Evolutionary conservation across 2,888 invertebrate species (phyloP).

Genomic region (Zaprionus lineosus): DNA sequence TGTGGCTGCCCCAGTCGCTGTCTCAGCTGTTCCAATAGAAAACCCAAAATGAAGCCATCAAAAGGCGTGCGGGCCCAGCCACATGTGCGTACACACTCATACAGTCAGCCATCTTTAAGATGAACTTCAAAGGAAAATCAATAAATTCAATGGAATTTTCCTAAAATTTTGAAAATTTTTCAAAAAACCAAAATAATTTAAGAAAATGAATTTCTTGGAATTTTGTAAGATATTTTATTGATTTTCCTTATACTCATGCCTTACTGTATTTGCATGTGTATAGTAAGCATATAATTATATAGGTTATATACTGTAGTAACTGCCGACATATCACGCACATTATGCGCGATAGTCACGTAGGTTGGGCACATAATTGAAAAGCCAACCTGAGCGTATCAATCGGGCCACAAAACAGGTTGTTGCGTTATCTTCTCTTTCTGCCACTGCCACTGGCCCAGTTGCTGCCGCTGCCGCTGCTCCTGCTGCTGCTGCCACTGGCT

Average conservation of each 20-base stretch:
- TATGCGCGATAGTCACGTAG: slow-evolving; percentile 69
- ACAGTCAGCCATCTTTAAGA: neutral
- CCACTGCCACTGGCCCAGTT: neutral
- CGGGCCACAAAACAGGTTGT: slow-evolving; percentile 51
- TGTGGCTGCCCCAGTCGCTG: too few species aligned
- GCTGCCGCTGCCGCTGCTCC: neutral
- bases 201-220: too few species aligned
- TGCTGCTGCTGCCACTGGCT: slow-evolving; percentile 4
- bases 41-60: slow-evolving; percentile 56
- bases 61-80: slow-evolving; percentile 45
- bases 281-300: neutral
- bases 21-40: slow-evolving; percentile 45
- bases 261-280: neutral
- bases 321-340: slow-evolving; percentile 52
- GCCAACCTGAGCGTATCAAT: slow-evolving; percentile 71
- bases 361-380: slow-evolving; percentile 71
- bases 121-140: neutral
- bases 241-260: neutral
- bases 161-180: too few species aligned
- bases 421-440: slow-evolving; percentile 15
- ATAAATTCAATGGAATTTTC: too few species aligned
- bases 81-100: too few species aligned
- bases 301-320: neutral
- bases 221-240: neutral
- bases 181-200: too few species aligned